Evolutionary conservation across 2,888 invertebrate genomes (phyloP), one percentile per base, ranked within the genome.

Genomic region (Acronicta leporina): DNA sequence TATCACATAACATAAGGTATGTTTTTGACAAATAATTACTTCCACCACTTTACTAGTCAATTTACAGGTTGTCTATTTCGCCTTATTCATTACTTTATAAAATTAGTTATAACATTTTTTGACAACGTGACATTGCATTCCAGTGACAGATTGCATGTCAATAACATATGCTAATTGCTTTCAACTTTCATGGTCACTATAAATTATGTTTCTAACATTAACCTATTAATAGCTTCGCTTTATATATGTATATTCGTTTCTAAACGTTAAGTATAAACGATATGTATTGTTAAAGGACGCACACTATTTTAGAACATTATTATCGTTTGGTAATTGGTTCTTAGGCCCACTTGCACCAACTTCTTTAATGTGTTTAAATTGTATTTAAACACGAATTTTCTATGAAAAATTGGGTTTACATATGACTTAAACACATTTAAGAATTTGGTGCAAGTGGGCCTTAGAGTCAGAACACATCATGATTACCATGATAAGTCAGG

Each of bases 101-200:
- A 43, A n/a, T 20, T 42, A 16, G n/a, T 11, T 16, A 49, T 61
- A 15, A 45, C 47, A 10, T 27, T 25, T 27, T 30, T 30, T 38
- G 27, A 15, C 43, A n/a, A 38, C 33, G 46, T 68, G 58, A 51
- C 33, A 63, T 70, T 67, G 72, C 49, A 55, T 50, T 33, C 27
- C 33, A 48, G 44, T 55, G 54, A 52, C 48, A 63, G 47, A 60
- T 54, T 63, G 49, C 73, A 54, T 73, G 59, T 58, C 60, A 61
- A 67, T 61, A 61, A 50, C 54, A 8, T 52, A 57, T 50, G 30
- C 10, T 67, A 60, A 70, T 67, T 73, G 46, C 20, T 38, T 44
- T 9, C 46, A 43, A 47, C 41, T 45, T 50, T 68, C 76, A 75
- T 59, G 76, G 73, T 47, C 75, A 16, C 27, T 48, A 41, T 52